These are phyloP conservation scores for Agrypnus murinus DNA, from an alignment of 2,888 invertebrate species.

Conservation along the genomic window DNA sequence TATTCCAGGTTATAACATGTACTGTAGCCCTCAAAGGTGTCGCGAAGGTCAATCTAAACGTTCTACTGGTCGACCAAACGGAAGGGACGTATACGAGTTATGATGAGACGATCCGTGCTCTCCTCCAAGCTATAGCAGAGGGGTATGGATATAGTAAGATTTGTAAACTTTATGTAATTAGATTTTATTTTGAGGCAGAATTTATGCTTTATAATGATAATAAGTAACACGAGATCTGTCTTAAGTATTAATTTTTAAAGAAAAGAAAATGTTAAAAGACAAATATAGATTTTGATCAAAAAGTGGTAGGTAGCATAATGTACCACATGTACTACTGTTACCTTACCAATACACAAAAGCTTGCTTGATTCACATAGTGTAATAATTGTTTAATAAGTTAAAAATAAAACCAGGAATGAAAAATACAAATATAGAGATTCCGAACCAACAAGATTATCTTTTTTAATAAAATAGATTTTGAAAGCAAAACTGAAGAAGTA, in stretches of 20 bases:
- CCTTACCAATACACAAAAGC: too few species aligned
- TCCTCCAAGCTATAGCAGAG: conserved; percentile 57
- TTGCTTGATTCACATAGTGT: too few species aligned
- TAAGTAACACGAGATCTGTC: not conserved
- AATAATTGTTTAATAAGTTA: too few species aligned
- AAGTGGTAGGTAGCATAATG: too few species aligned
- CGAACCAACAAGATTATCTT: too few species aligned
- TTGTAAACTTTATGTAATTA: not conserved
- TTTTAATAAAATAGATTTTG: too few species aligned
- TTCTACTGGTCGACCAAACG: conserved; percentile 70
- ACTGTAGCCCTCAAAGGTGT: conserved; percentile 76
- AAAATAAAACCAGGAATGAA: too few species aligned
- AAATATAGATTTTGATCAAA: too few species aligned
- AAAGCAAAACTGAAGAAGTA: too few species aligned
- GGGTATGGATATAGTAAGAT: conserved; percentile 66
- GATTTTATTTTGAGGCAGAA: not conserved
- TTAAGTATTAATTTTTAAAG: too few species aligned
- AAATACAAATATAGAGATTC: too few species aligned
- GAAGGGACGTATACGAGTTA: conserved; percentile 76
- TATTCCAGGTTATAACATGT: conserved; percentile 81
- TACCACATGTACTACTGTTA: too few species aligned
- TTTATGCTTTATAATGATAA: not conserved
- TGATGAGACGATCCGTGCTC: conserved; percentile 69
- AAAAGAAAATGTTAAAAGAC: not conserved
- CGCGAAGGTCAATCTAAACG: conserved; percentile 68